Conservation (phyloP, 1,140 invertebrate species). For the Dermatophagoides farinae region DNA sequence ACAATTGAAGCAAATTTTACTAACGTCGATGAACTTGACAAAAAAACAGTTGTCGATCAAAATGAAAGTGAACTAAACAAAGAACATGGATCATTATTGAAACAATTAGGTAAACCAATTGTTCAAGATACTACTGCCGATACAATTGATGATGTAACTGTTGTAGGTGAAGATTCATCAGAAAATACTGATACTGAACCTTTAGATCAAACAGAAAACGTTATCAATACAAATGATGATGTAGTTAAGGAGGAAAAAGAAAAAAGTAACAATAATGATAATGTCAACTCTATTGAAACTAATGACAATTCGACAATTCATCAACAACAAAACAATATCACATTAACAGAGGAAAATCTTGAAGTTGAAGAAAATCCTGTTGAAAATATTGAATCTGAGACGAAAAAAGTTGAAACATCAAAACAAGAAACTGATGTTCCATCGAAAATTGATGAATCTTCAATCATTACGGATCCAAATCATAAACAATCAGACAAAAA, state of each 20-base stretch:
- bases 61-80: too few relatives aligned
- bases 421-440: not conserved
- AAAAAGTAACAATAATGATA: not conserved
- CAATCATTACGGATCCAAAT: not conserved
- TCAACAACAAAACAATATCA: too few relatives aligned
- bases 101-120: too few relatives aligned
- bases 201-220: too few relatives aligned
- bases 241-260: not conserved
- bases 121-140: not conserved
- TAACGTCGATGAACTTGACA: not conserved
- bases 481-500: not conserved
- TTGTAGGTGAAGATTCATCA: not conserved
- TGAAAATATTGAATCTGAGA: too few relatives aligned
- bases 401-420: not conserved
- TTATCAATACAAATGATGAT: not conserved
- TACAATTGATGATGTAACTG: not conserved
- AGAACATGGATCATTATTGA: too few relatives aligned
- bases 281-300: not conserved
- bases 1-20: slow-evolving; percentile 1
- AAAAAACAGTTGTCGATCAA: too few relatives aligned
- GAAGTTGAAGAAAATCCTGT: not conserved
- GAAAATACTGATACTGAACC: too few relatives aligned
- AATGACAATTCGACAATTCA: too few relatives aligned
- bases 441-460: not conserved
- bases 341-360: not conserved